A percentile compares a stretch with the other conserved stretches of the same genome.
Evolutionary conservation across 2,113 vertebrate species (phyloP).

Genomic region (Connochaetes taurinus): DNA sequence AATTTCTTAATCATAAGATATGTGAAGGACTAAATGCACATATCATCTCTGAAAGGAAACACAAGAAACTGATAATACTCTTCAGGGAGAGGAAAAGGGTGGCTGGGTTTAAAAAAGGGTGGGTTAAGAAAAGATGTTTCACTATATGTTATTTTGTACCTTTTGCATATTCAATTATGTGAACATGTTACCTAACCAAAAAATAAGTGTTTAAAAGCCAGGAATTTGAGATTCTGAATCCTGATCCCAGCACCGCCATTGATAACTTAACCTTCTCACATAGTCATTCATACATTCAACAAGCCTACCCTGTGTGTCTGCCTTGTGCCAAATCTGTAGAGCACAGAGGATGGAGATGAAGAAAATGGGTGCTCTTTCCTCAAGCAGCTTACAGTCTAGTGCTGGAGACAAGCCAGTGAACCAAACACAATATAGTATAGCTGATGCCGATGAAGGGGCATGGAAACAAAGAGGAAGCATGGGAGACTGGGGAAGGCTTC

Average conservation of each 20-base stretch:
- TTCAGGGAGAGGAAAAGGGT: background rate
- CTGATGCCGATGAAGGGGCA: background rate
- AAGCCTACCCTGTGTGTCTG: background rate
- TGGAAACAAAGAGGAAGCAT: background rate
- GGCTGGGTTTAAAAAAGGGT: background rate
- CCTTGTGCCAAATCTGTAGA: background rate
- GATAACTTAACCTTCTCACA: background rate
- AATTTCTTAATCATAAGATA: background rate
- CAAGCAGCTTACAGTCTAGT: background rate
- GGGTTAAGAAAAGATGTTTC: background rate
- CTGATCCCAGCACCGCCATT: background rate
- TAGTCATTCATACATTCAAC: background rate
- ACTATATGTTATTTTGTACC: background rate
- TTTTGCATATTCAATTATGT: slow-evolving; percentile 1
- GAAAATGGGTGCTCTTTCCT: background rate
- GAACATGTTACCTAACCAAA: background rate
- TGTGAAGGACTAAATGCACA: background rate
- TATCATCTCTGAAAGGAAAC: background rate
- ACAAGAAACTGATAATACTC: background rate
- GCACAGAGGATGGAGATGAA: background rate
- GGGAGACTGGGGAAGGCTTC: background rate
- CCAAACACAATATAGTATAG: background rate
- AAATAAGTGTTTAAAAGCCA: background rate
- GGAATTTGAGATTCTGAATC: background rate
- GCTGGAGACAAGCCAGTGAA: background rate